Conservation (phyloP, 2,797 vertebrate species). For the Toxotes lorentzi region DNA sequence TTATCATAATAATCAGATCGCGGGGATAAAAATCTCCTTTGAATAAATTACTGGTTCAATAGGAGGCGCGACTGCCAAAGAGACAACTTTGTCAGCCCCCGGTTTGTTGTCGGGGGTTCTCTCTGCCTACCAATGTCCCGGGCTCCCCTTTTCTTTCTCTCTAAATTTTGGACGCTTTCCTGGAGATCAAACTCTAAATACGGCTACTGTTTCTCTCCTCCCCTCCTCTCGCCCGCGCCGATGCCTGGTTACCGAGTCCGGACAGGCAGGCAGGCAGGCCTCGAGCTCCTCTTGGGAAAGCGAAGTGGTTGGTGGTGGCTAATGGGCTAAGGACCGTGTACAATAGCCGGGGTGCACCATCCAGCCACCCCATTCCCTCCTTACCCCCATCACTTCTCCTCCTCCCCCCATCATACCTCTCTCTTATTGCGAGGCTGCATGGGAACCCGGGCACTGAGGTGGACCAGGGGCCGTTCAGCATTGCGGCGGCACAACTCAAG, state of each 20-base stretch:
- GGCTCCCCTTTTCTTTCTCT: constrained; percentile 74
- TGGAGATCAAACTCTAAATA: constrained; percentile 82
- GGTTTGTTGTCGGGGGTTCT: constrained; percentile 77
- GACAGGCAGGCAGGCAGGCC: constrained; percentile 67
- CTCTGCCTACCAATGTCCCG: constrained; percentile 69
- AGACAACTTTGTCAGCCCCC: constrained; percentile 87
- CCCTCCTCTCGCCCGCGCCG: constrained; percentile 61
- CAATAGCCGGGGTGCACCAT: constrained; percentile 78
- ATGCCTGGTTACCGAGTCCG: constrained; percentile 81
- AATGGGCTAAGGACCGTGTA: constrained; percentile 83
- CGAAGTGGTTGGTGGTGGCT: constrained; percentile 76
- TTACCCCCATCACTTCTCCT: constrained; percentile 26
- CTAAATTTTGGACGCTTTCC: constrained; percentile 81
- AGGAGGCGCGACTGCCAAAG: constrained; percentile 89
- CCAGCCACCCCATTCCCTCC: constrained; percentile 21
- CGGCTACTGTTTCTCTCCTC: constrained; percentile 82
- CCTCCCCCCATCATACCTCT: constrained; percentile 37
- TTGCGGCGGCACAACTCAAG: constrained; percentile 89
- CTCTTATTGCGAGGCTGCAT: constrained; percentile 76
- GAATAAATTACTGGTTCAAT: constrained; percentile 89
- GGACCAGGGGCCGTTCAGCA: constrained; percentile 84
- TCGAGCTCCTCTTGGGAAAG: constrained; percentile 77
- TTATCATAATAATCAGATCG: constrained; percentile 90
- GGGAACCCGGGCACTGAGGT: constrained; percentile 87
- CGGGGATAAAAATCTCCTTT: constrained; percentile 89